Evolutionary conservation across 2,797 vertebrate genomes (phyloP).

Genomic region (Pitangus sulphuratus): DNA sequence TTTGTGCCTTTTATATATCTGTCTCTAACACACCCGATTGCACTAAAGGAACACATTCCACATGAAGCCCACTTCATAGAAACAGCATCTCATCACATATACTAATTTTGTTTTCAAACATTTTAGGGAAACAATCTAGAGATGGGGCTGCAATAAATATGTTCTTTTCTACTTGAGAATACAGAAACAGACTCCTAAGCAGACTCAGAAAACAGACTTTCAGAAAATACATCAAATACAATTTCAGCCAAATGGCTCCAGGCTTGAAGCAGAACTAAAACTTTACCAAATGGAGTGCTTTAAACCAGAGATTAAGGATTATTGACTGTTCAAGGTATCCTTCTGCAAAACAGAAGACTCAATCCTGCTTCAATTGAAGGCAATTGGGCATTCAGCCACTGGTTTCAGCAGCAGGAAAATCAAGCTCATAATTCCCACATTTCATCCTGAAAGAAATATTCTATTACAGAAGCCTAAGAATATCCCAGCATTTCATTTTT

Average conservation of each 20-base stretch:
- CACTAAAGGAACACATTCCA: not conserved
- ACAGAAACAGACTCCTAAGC: not conserved
- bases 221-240: not conserved
- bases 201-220: not conserved
- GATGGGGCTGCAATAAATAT: not conserved
- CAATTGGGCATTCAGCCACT: slow-evolving; percentile 28
- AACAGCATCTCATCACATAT: not conserved
- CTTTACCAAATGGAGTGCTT: slow-evolving; percentile 42
- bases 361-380: not conserved
- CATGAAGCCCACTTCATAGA: not conserved
- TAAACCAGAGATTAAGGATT: slow-evolving; percentile 59
- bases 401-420: not conserved
- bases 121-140: not conserved
- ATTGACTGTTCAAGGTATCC: slow-evolving; percentile 22
- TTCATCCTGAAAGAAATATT: slow-evolving; percentile 21
- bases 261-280: slow-evolving; percentile 41
- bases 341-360: slow-evolving; percentile 16
- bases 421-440: not conserved
- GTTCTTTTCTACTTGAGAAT: slow-evolving; percentile 5
- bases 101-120: not conserved
- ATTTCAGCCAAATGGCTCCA: not conserved
- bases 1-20: not conserved
- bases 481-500: slow-evolving; percentile 23
- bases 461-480: not conserved
- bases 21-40: not conserved